Base-by-base conservation (phyloP, 2,888 invertebrate species). In the Theretra japonica region DNA sequence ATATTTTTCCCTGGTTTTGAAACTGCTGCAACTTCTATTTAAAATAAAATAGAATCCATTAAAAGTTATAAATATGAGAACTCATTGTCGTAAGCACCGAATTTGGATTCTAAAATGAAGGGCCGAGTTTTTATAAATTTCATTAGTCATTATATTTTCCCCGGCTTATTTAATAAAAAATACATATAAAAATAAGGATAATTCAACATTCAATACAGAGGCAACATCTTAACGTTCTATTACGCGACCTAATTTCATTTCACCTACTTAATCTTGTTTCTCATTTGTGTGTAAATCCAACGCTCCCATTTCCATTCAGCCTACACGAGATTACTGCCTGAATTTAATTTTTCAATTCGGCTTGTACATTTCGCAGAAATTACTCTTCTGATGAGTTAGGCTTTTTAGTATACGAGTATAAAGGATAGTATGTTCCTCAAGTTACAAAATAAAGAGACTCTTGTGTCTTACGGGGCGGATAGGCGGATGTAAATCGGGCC, bases 191-290 rank as follows among this genome's bases (percentile, higher is more conserved):
- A 8, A 3, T 21, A n/a, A n/a, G 2, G 21, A 33, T n/a, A 25
- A 25, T 33, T n/a, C 7, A 33, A 5, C 30, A 33, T 60, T n/a
- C 30, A 4, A 3, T 30, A 25, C 3, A 17, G 6, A 4, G 15
- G 17, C 7, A n/a, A 21, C 30, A 33, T 60, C 8, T 60, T 33
- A 60, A 23, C 4, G 15, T 65, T 65, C 48, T 65, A 48, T 48
- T 17, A 48, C 65, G 23, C 23, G 65, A 23, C 65, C 65, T 48
- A 65, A 48, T 65, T 65, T 65, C 65, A n/a, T 48, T 60, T 33
- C 33, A 65, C 65, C 65, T 48, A 65, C 65, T 65, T 65, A 65
- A 65, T 65, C 65, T 65, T 65, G 65, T 65, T 65, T 65, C 65
- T 65, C 65, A 65, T 65, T 65, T 65, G 41, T 65, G 60, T 60